phyloP scores from a whole-genome alignment of 2,888 invertebrate genomes.

The Drosophila acutilabella region DNA sequence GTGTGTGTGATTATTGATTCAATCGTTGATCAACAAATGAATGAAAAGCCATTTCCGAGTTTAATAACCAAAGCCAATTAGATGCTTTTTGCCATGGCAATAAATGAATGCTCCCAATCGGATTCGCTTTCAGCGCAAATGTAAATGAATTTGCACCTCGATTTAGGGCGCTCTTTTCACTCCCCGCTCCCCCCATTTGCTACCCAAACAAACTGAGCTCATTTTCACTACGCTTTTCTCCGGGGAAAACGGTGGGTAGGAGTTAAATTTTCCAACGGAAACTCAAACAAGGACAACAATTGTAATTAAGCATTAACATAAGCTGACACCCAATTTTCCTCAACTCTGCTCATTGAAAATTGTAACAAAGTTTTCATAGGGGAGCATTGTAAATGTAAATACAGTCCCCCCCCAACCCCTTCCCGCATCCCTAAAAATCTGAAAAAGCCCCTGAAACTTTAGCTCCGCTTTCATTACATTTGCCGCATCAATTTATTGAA shows the following conservation, averaged over 20 bases:
- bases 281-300: constrained; percentile 76
- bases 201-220: neutral
- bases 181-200: neutral
- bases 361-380: constrained; percentile 3
- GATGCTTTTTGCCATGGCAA: constrained; percentile 21
- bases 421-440: neutral
- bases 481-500: constrained; percentile 74
- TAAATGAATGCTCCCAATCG: constrained; percentile 35
- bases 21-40: constrained; percentile 23
- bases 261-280: constrained; percentile 59
- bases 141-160: constrained; percentile 50
- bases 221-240: neutral
- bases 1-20: constrained; percentile 18
- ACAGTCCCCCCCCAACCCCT: neutral
- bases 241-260: constrained; percentile 25
- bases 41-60: constrained; percentile 26
- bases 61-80: constrained; percentile 43
- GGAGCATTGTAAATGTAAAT: constrained; percentile 31
- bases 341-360: neutral
- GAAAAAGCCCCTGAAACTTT: neutral
- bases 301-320: constrained; percentile 78
- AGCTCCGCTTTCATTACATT: constrained; percentile 45
- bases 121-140: constrained; percentile 41
- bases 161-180: neutral
- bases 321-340: constrained; percentile 52